Evolutionary conservation across 2,113 vertebrate species (phyloP).

Genomic region (Ardeotis arabs): DNA sequence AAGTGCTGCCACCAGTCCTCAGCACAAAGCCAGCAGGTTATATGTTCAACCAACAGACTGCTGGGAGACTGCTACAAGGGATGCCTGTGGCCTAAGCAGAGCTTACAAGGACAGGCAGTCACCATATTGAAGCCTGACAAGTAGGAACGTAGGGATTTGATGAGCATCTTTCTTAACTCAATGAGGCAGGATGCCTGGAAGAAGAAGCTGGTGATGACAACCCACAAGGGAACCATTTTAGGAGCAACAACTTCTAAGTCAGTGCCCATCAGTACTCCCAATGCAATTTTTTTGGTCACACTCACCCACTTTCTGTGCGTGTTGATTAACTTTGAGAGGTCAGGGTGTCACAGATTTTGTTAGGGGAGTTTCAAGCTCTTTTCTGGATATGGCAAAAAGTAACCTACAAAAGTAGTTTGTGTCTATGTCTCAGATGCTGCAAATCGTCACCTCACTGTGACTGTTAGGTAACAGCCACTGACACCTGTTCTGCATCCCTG

Average conservation of each 20-base stretch:
- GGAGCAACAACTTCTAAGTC: neutral
- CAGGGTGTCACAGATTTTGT: neutral
- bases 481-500: rapidly evolving
- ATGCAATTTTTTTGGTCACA: neutral
- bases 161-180: neutral
- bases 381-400: neutral
- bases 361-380: neutral
- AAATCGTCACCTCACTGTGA: neutral
- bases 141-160: neutral
- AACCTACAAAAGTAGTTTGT: rapidly evolving
- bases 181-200: neutral
- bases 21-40: neutral
- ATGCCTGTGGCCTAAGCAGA: neutral
- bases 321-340: neutral
- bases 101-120: neutral
- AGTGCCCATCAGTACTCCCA: rapidly evolving
- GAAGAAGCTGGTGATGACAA: neutral
- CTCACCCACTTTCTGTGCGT: too few species aligned
- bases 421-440: neutral
- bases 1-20: neutral
- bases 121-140: neutral
- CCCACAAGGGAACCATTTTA: neutral
- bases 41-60: neutral
- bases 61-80: neutral
- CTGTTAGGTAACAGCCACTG: neutral